Evolutionary conservation across 2,113 vertebrate species (phyloP).

Genomic region (Ondatra zibethicus): DNA sequence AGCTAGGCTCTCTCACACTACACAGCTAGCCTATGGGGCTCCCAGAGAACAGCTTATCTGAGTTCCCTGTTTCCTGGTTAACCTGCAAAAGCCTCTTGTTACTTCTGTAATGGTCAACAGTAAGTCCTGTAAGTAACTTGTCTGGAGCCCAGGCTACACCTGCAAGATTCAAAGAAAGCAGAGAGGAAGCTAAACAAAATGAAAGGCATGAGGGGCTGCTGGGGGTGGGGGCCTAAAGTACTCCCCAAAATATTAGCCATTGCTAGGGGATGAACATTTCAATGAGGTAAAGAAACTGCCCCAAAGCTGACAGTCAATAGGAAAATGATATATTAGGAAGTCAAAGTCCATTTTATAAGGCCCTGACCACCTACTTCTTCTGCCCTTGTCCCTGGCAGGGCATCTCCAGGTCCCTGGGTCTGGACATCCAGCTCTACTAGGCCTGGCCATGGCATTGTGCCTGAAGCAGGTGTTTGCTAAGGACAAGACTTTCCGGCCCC

Average conservation of each 20-base stretch:
- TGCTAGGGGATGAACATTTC: not conserved
- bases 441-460: conserved; percentile 92
- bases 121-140: conserved; percentile 42
- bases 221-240: not conserved
- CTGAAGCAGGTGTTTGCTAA: conserved; percentile 98
- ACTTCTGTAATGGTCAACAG: not conserved
- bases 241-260: not conserved
- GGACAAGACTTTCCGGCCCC: conserved; percentile 97
- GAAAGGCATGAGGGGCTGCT: not conserved
- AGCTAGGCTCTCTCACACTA: conserved; percentile 37
- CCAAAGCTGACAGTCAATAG: not conserved
- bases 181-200: not conserved
- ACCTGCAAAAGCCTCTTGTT: not conserved
- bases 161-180: not conserved
- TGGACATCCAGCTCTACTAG: not conserved
- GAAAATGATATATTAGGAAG: not conserved
- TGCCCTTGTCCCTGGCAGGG: not conserved
- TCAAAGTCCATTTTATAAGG: conserved; percentile 1
- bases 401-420: conserved; percentile 15
- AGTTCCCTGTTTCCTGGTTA: not conserved
- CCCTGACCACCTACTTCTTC: not conserved
- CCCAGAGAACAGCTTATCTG: not conserved
- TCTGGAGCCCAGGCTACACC: not conserved
- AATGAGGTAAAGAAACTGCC: not conserved
- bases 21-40: not conserved